phyloP scores from a whole-genome alignment of 2,797 vertebrate species.

The Gadopsis bispinosus region DNA sequence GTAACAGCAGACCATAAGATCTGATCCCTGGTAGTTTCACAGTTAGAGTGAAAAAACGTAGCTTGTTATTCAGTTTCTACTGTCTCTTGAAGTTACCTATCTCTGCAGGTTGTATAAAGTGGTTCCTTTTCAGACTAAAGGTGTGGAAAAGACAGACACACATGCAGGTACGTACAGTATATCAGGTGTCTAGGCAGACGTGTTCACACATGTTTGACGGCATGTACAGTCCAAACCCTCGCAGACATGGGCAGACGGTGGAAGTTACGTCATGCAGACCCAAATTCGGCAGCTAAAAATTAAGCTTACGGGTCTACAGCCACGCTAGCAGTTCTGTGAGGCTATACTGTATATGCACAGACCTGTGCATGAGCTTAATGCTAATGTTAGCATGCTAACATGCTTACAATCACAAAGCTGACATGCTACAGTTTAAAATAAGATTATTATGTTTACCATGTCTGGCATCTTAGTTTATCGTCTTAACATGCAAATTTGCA shows the following conservation, averaged over 20 bases:
- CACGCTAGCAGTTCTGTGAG: too few relatives aligned
- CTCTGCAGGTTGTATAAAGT: not conserved
- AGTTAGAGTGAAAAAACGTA: not conserved
- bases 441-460: not conserved
- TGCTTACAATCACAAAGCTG: not conserved
- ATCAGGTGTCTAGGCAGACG: not conserved
- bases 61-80: not conserved
- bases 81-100: not conserved
- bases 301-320: too few relatives aligned
- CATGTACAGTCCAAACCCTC: too few relatives aligned
- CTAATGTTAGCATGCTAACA: too few relatives aligned
- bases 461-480: not conserved
- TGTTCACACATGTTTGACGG: not conserved
- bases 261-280: too few relatives aligned
- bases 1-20: not conserved
- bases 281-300: too few relatives aligned
- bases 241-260: too few relatives aligned
- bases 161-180: too few relatives aligned
- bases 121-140: not conserved
- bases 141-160: not conserved
- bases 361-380: too few relatives aligned
- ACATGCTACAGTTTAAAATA: not conserved
- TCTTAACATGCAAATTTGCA: not conserved
- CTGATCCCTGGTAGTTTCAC: not conserved
- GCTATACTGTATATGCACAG: too few relatives aligned